Evolutionary conservation across 2,113 vertebrate genomes (phyloP).

Genomic region (Porphyrio hochstetteri): DNA sequence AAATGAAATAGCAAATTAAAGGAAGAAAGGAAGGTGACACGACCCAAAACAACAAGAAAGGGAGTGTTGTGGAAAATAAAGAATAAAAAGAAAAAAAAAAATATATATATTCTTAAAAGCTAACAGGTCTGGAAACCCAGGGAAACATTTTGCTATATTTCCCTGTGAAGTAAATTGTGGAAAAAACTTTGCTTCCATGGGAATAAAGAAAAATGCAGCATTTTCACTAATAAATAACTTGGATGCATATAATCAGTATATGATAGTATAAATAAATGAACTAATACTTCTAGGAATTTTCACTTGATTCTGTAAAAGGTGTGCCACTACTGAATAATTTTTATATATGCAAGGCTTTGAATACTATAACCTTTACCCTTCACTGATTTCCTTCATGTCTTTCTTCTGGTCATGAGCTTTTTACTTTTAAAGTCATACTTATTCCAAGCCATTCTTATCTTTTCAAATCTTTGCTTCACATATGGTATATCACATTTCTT

Average conservation of each 20-base stretch:
- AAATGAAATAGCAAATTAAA: neutral
- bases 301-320: neutral
- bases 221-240: neutral
- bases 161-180: neutral
- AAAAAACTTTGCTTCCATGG: neutral
- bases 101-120: neutral
- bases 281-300: neutral
- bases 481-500: slow-evolving; percentile 18
- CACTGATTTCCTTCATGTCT: neutral
- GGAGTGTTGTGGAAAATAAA: neutral
- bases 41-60: neutral
- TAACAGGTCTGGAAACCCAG: neutral
- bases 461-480: slow-evolving; percentile 1
- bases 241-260: neutral
- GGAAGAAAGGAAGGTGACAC: rapidly evolving
- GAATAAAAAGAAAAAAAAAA: neutral
- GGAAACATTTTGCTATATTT: neutral
- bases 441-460: neutral
- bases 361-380: neutral
- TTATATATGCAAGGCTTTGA: neutral
- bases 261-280: neutral
- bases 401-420: neutral
- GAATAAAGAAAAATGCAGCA: neutral
- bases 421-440: neutral
- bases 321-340: neutral